Evolutionary conservation across 37 sponge, comb jelly and placozoan genomes (phyloP).

Genomic region (Oscarella lobularis): DNA sequence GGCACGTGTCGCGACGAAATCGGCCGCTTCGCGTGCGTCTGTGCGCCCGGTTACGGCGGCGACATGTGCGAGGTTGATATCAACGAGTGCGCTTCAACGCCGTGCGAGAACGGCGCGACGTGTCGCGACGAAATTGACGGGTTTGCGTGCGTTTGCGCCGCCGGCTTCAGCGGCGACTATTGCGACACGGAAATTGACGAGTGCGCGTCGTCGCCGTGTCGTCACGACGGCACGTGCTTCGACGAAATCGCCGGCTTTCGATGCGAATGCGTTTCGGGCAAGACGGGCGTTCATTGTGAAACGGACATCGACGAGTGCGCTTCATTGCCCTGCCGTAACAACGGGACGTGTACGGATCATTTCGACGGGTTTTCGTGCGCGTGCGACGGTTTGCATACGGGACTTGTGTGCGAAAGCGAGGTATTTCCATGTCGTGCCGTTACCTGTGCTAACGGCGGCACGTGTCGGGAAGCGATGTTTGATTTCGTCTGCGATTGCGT

Average conservation of each 20-base stretch:
- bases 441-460: no score
- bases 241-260: background rate
- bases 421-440: no score
- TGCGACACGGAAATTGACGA: background rate
- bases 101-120: background rate
- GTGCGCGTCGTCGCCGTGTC: background rate
- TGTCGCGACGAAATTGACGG: background rate
- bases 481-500: background rate
- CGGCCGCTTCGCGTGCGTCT: background rate
- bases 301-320: background rate
- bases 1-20: background rate
- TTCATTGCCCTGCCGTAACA: background rate
- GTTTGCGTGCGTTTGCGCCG: background rate
- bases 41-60: background rate
- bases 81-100: background rate
- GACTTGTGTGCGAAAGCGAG: no score
- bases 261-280: background rate
- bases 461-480: background rate
- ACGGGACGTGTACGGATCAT: background rate
- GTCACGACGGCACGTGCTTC: background rate
- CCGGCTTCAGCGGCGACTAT: background rate
- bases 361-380: no score
- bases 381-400: no score
- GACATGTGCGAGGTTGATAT: background rate
- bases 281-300: background rate